Base-by-base conservation (phyloP, 2,888 invertebrate genomes). In the Hirtodrosophila cameraria region DNA sequence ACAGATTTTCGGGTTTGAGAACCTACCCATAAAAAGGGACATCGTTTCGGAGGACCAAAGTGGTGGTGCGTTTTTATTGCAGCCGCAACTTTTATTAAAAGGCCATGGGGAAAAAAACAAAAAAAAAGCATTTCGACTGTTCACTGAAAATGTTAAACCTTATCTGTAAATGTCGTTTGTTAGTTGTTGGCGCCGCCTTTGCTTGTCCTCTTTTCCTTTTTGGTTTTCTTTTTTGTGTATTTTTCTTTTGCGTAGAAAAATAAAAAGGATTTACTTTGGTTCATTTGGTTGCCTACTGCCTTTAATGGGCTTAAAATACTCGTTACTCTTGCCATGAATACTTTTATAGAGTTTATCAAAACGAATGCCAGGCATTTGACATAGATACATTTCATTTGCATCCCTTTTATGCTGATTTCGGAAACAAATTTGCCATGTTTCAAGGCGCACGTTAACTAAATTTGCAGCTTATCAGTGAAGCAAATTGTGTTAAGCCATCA, bases 311-410 rank as follows among this genome's bases (percentile, higher is more conserved):
- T 82, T 78, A 64, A 82, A 81, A 78, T 68, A 63, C 63, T 49
- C 49, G 41, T 43, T 50, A 43, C 54, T n/a, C n/a, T 65, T 52
- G 50, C 52, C 58, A 43, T 61, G 66, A 69, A 77, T 63, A 73
- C 65, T 70, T 73, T 84, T 70, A 65, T 67, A 46, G 75, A 78
- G 78, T 64, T 80, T 84, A 81, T 84, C 85, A 80, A 81, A 80
- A 70, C 61, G 72, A 81, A 75, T 78, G 69, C 55, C 66, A 64
- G 62, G 42, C 63, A 78, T 81, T n/a, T 80, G 85, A 81, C 75
- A 75, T 84, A 84, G 80, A 81, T 78, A 81, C 85, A 85, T 82
- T 73, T 82, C 63, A 80, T 80, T 81, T 82, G 75, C 70, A 73
- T 79, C 77, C 78, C 63, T 75, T 72, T 63, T 68, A 60, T 73